Evolutionary conservation across 2,113 vertebrate species (phyloP).

Genomic region (Pungitius pungitius): DNA sequence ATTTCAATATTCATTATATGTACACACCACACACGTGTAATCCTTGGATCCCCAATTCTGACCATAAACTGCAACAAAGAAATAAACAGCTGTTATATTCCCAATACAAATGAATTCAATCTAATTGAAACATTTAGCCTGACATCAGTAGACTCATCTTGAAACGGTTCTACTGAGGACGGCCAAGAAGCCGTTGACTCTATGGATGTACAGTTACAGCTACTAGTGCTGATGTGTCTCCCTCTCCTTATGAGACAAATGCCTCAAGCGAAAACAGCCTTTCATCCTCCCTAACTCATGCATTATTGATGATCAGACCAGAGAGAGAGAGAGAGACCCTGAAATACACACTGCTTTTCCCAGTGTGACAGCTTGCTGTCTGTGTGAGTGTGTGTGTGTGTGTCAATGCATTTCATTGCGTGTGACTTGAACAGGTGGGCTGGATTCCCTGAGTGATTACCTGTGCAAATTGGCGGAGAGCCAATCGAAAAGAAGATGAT

Average conservation of each 20-base stretch:
- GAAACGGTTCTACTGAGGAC: slow-evolving; percentile 28
- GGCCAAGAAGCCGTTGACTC: slow-evolving; percentile 42
- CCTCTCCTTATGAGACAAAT: slow-evolving; percentile 70
- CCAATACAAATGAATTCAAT: neutral
- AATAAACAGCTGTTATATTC: neutral
- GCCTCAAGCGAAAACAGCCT: slow-evolving; percentile 79
- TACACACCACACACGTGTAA: neutral
- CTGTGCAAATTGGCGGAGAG: slow-evolving; percentile 53
- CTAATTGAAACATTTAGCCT: neutral
- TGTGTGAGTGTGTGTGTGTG: slow-evolving; percentile 24
- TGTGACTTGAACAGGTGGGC: slow-evolving; percentile 63
- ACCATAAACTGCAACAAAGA: neutral
- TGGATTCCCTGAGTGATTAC: slow-evolving; percentile 57
- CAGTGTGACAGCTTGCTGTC: slow-evolving; percentile 54
- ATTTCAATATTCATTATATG: neutral
- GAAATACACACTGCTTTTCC: slow-evolving; percentile 69
- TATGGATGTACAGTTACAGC: slow-evolving; percentile 65
- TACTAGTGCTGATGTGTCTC: slow-evolving; percentile 67
- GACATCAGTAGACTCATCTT: neutral
- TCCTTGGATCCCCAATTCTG: neutral
- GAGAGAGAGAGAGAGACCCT: slow-evolving; percentile 68
- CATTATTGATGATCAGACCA: slow-evolving; percentile 78
- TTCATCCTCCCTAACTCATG: slow-evolving; percentile 77
- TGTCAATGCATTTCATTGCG: neutral
- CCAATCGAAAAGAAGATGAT: slow-evolving; percentile 66